A percentile compares a stretch with the other conserved stretches of the same genome.
Evolutionary conservation across 2,113 vertebrate genomes (phyloP).

Genomic region (Donacobius atricapilla): DNA sequence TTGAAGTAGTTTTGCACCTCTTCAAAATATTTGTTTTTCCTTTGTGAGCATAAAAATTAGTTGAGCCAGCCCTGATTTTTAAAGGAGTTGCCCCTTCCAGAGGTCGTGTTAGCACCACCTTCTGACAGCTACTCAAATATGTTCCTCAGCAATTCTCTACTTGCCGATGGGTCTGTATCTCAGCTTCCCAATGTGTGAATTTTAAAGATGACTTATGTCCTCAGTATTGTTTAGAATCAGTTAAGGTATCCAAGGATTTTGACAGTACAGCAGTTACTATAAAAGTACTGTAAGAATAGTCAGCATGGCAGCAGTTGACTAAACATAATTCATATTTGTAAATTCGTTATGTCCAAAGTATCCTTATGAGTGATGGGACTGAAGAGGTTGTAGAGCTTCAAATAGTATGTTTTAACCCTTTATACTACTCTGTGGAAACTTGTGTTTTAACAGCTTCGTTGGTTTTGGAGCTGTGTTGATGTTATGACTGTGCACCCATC

Average conservation of each 20-base stretch:
- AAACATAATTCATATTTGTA: background rate
- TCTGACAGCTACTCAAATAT: background rate
- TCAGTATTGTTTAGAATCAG: background rate
- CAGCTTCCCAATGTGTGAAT: background rate
- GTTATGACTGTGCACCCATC: background rate
- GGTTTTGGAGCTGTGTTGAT: background rate
- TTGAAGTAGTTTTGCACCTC: background rate
- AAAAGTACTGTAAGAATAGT: background rate
- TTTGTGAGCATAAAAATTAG: background rate
- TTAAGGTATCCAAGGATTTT: background rate
- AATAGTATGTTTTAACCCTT: background rate
- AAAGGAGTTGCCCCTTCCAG: background rate
- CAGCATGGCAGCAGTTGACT: background rate
- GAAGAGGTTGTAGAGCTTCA: background rate
- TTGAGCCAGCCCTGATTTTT: background rate
- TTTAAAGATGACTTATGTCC: background rate
- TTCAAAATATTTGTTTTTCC: background rate
- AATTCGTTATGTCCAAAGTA: background rate
- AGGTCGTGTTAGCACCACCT: fast-evolving
- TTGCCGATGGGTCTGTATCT: background rate
- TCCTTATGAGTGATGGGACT: background rate
- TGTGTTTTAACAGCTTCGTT: background rate
- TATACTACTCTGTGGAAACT: background rate
- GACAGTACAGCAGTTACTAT: background rate
- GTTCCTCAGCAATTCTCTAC: background rate